Evolutionary conservation across 2,113 vertebrate genomes (phyloP).

Genomic region (Formicarius rufipectus): DNA sequence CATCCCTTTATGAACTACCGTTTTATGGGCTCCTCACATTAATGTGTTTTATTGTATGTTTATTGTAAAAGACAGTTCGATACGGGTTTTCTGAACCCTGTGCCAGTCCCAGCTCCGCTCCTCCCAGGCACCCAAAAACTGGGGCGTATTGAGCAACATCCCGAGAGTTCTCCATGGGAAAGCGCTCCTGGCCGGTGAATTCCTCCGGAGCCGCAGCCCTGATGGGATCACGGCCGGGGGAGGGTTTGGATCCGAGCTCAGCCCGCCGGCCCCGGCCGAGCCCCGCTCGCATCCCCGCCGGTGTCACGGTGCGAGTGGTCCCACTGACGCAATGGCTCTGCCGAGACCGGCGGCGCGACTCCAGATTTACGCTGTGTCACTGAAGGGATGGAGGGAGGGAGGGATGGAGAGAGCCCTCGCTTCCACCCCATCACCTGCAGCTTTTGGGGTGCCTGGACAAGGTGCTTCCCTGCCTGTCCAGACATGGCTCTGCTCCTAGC

Average conservation of each 20-base stretch:
- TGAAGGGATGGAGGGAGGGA: background rate
- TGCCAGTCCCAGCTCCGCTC: background rate
- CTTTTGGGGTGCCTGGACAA: background rate
- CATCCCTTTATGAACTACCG: background rate
- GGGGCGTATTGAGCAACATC: background rate
- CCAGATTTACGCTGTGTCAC: conserved; percentile 41
- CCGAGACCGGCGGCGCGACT: background rate
- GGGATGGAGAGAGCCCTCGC: background rate
- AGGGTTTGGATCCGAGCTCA: background rate
- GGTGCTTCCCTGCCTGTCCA: background rate
- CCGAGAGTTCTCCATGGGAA: background rate
- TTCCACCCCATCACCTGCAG: background rate
- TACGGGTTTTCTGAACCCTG: background rate
- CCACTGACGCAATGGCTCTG: background rate
- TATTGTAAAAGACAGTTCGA: background rate
- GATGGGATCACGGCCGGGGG: background rate
- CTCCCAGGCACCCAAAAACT: background rate
- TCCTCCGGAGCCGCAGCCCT: background rate
- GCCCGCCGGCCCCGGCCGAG: too few relatives aligned
- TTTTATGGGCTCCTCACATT: background rate
- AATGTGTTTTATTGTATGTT: background rate
- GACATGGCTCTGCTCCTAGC: background rate
- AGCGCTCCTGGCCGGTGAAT: background rate
- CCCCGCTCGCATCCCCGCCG: too few relatives aligned
- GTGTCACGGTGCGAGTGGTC: background rate